Evolutionary conservation across 2,888 invertebrate species (phyloP).

Genomic region (Amaurobius ferox): DNA sequence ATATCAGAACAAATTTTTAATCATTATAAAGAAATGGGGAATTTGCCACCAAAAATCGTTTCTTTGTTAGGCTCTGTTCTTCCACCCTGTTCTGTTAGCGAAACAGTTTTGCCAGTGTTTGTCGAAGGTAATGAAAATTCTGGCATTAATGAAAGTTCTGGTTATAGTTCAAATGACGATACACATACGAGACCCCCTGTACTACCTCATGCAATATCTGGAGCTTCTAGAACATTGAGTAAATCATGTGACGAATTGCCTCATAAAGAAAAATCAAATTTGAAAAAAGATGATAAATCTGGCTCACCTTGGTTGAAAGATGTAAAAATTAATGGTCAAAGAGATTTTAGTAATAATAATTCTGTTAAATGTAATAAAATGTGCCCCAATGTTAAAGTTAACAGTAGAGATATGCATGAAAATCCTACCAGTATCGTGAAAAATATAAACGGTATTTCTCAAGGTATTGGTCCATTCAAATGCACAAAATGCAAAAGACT

Average conservation of each 20-base stretch:
- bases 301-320: neutral
- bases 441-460: slow-evolving; percentile 33
- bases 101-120: slow-evolving; percentile 65
- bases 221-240: neutral
- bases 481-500: slow-evolving; percentile 89
- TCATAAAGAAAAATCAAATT: neutral
- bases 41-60: slow-evolving; percentile 28
- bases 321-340: slow-evolving; percentile 38
- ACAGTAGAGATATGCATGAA: neutral
- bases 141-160: slow-evolving; percentile 51
- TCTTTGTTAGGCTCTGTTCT: slow-evolving; percentile 37
- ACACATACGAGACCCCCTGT: slow-evolving; percentile 29
- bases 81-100: slow-evolving; percentile 36
- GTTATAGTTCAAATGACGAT: slow-evolving; percentile 66
- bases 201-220: neutral
- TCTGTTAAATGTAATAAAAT: neutral
- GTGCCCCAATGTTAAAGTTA: neutral
- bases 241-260: neutral
- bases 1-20: slow-evolving; percentile 23
- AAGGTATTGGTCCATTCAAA: slow-evolving; percentile 82
- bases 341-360: neutral
- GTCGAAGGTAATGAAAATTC: slow-evolving; percentile 33
- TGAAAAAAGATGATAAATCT: slow-evolving; percentile 22
- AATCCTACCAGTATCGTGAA: neutral
- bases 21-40: neutral